phyloP scores from a whole-genome alignment of 2,113 vertebrate species.

The Anser brachyrhynchus region DNA sequence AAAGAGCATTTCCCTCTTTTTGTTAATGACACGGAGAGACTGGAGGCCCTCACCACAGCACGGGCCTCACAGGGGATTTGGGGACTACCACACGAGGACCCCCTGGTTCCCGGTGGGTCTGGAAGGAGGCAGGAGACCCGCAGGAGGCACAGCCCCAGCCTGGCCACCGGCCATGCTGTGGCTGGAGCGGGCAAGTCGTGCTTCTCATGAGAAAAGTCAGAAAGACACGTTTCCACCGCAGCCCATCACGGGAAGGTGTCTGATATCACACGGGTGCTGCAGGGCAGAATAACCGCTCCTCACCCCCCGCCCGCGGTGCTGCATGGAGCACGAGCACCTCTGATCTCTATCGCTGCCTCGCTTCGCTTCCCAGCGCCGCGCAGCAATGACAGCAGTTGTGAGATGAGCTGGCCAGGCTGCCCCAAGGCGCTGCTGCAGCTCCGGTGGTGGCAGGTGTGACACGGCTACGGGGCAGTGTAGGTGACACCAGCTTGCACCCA shows the following conservation, averaged over 20 bases:
- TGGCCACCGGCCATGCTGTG: neutral
- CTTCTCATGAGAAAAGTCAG: neutral
- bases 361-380: rapidly evolving
- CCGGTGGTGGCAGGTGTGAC: neutral
- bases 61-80: neutral
- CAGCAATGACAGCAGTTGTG: neutral
- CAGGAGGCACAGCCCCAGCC: neutral
- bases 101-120: neutral
- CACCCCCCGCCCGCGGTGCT: rapidly evolving
- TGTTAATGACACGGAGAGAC: neutral
- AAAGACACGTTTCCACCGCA: rapidly evolving
- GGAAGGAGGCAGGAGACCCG: neutral
- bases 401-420: conserved; percentile 29
- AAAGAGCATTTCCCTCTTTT: neutral
- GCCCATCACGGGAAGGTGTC: rapidly evolving
- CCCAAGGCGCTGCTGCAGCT: neutral
- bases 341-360: neutral
- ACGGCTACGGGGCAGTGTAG: neutral
- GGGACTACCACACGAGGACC: neutral
- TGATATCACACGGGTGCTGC: rapidly evolving
- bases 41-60: rapidly evolving
- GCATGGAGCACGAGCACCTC: neutral
- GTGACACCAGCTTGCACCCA: neutral
- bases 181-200: neutral
- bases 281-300: neutral